Conservation (phyloP, 2,113 vertebrate genomes). For the Rhinolophus ferrumequinum region DNA sequence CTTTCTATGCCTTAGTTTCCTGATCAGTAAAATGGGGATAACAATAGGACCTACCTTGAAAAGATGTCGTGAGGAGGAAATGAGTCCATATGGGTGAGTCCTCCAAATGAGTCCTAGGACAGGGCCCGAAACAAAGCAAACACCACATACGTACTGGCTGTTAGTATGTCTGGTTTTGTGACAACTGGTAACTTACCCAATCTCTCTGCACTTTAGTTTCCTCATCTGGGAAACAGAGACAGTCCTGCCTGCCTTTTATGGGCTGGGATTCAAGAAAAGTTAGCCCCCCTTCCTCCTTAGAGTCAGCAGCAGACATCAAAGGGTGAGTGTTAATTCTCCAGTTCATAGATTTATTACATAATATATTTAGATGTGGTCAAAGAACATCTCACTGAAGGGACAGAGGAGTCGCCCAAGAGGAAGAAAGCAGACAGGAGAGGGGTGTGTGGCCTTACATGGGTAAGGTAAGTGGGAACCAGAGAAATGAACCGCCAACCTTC, state of each 20-base stretch:
- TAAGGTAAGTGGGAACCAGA: background rate
- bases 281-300: background rate
- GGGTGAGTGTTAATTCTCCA: slow-evolving; percentile 36
- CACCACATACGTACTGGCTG: accelerated
- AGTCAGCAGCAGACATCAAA: slow-evolving; percentile 51
- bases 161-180: background rate
- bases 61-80: background rate
- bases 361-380: slow-evolving; percentile 24
- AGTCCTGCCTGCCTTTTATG: slow-evolving; percentile 54
- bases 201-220: background rate
- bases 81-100: too few relatives aligned
- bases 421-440: background rate
- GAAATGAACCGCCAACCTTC: background rate
- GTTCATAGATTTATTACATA: slow-evolving; percentile 58
- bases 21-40: background rate
- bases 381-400: background rate
- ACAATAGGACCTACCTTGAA: background rate
- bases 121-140: background rate
- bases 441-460: background rate
- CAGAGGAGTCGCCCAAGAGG: background rate
- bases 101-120: too few relatives aligned
- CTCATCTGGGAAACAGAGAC: background rate
- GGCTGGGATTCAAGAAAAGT: slow-evolving; percentile 60
- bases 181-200: background rate
- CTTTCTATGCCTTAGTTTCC: background rate